Conservation (phyloP, 2,113 vertebrate genomes). For the Sminthopsis crassicaudata region DNA sequence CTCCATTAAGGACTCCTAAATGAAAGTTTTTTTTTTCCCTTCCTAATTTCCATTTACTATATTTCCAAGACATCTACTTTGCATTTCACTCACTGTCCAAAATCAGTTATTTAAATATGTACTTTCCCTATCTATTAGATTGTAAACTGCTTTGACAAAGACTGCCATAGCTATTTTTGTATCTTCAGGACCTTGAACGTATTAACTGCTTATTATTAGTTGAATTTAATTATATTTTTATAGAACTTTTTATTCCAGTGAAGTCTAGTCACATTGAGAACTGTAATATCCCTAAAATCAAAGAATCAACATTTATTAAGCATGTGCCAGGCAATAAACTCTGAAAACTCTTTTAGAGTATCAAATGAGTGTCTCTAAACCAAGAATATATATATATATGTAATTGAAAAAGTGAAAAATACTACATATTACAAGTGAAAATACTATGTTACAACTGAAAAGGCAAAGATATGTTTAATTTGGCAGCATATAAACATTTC, state of each 20-base stretch:
- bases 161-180: not conserved
- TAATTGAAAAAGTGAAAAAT: conserved; percentile 45
- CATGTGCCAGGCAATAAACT: not conserved
- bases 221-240: not conserved
- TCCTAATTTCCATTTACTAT: not conserved
- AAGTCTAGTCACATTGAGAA: conserved; percentile 20
- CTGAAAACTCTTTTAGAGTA: not conserved
- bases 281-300: conserved; percentile 21
- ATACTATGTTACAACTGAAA: conserved; percentile 48
- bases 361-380: conserved; percentile 1
- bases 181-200: not conserved
- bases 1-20: not conserved
- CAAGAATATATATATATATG: conserved; percentile 42
- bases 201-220: not conserved
- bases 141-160: not conserved
- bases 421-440: conserved; percentile 50
- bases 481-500: conserved; percentile 24
- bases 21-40: not conserved
- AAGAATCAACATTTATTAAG: not conserved
- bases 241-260: not conserved
- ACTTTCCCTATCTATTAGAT: not conserved
- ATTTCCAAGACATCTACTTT: not conserved
- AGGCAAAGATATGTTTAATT: conserved; percentile 47
- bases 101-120: not conserved
- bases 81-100: not conserved